These are phyloP conservation scores for Drosophila tsacasi DNA, from an alignment of 1,140 invertebrate species.

Conservation along the genomic window DNA sequence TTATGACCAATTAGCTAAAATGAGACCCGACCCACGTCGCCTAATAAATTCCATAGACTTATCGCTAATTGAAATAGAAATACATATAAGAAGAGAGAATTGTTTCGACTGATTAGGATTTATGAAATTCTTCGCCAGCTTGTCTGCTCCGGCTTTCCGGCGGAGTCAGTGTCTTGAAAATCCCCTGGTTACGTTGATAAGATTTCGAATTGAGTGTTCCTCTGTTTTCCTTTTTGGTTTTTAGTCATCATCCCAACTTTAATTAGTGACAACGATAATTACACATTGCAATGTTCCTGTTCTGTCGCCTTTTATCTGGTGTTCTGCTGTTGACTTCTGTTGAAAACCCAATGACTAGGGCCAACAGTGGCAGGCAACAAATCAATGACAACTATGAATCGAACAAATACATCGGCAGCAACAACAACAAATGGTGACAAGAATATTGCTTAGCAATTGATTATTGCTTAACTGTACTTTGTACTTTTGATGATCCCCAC, in stretches of 20 bases:
- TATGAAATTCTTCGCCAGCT: conserved; percentile 44
- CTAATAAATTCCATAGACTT: conserved; percentile 18
- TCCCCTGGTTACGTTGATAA: conserved; percentile 38
- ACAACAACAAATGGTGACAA: conserved; percentile 51
- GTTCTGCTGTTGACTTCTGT: conserved; percentile 71
- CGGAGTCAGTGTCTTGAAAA: conserved; percentile 37
- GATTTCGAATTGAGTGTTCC: conserved; percentile 20
- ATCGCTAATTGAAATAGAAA: conserved; percentile 16
- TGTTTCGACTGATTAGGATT: conserved; percentile 33
- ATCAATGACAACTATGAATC: conserved; percentile 48
- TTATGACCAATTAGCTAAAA: conserved; percentile 4
- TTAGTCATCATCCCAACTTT: conserved; percentile 60
- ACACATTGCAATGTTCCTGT: conserved; percentile 60
- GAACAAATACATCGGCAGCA: conserved; percentile 38
- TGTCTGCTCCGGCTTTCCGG: conserved; percentile 27
- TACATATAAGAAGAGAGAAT: neutral
- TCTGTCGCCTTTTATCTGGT: conserved; percentile 66
- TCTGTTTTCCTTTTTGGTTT: conserved; percentile 17
- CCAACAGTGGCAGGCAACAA: conserved; percentile 51
- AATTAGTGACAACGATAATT: conserved; percentile 84
- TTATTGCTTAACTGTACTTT: conserved; percentile 81
- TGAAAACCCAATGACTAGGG: conserved; percentile 68
- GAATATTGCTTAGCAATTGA: conserved; percentile 71
- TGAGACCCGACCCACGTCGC: neutral
- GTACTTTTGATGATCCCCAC: conserved; percentile 66